These are phyloP conservation scores for Psettodes erumei DNA, from an alignment of 2,113 vertebrate genomes.

Conservation along the genomic window DNA sequence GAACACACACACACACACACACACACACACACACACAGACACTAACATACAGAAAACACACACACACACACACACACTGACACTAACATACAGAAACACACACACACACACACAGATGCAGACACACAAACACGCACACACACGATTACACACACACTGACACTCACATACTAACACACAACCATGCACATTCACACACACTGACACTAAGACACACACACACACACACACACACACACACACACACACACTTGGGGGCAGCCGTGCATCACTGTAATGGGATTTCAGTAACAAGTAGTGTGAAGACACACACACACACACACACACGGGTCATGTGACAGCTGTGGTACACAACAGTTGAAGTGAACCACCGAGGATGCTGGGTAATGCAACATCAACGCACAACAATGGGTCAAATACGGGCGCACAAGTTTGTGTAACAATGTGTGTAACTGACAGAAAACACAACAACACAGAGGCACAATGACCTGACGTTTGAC, in stretches of 20 bases:
- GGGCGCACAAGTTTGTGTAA: no score
- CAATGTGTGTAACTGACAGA: no score
- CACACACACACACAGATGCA: slow-evolving; percentile 7
- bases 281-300: slow-evolving; percentile 8
- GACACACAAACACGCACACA: slow-evolving; percentile 8
- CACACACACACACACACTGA: background rate
- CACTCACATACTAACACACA: background rate
- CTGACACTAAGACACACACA: background rate
- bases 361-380: no score
- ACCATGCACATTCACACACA: slow-evolving; percentile 11
- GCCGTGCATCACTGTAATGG: slow-evolving; percentile 8
- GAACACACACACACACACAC: slow-evolving; percentile 15
- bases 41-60: no score
- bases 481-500: no score
- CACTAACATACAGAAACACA: no score
- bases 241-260: background rate
- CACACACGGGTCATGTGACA: background rate
- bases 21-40: slow-evolving; percentile 9
- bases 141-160: slow-evolving; percentile 13
- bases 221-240: slow-evolving; percentile 21
- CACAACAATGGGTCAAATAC: no score
- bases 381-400: no score
- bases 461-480: no score
- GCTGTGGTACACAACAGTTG: background rate
- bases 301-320: background rate